phyloP scores from a whole-genome alignment of 2,888 invertebrate genomes.

The Oligia strigilis region DNA sequence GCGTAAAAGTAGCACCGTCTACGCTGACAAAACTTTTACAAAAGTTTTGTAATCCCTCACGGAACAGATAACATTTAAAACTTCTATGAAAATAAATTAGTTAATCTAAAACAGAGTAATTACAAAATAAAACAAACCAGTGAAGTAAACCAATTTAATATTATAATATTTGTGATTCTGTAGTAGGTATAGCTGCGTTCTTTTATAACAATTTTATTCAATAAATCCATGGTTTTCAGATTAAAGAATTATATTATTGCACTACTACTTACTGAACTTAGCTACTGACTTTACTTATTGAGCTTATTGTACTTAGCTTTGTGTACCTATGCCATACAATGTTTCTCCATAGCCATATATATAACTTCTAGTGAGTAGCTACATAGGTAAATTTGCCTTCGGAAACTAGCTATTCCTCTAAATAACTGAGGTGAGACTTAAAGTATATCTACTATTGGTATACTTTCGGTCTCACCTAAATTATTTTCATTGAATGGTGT shows the following conservation, averaged over 20 bases:
- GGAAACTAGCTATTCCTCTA: not conserved
- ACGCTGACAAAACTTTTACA: not conserved
- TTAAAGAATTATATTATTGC: not conserved
- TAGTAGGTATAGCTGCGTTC: not conserved
- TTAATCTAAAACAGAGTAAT: not conserved
- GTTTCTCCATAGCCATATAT: not conserved
- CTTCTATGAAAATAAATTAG: not conserved
- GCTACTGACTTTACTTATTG: too few species aligned
- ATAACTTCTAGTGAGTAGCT: not conserved
- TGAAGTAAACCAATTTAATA: not conserved
- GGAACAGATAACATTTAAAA: not conserved
- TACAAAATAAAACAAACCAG: not conserved
- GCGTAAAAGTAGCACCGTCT: not conserved
- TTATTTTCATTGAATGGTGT: too few species aligned
- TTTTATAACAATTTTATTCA: not conserved
- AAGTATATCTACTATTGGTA: too few species aligned
- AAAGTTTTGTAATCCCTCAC: not conserved
- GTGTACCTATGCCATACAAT: not conserved
- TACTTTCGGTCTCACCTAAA: too few species aligned
- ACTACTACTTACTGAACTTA: too few species aligned
- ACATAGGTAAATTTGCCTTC: not conserved
- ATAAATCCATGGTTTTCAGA: not conserved
- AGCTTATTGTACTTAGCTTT: not conserved
- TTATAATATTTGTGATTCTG: not conserved
- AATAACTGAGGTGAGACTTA: too few species aligned